Base-by-base conservation (phyloP, 2,113 vertebrate genomes). In the Cebidichthys violaceus region DNA sequence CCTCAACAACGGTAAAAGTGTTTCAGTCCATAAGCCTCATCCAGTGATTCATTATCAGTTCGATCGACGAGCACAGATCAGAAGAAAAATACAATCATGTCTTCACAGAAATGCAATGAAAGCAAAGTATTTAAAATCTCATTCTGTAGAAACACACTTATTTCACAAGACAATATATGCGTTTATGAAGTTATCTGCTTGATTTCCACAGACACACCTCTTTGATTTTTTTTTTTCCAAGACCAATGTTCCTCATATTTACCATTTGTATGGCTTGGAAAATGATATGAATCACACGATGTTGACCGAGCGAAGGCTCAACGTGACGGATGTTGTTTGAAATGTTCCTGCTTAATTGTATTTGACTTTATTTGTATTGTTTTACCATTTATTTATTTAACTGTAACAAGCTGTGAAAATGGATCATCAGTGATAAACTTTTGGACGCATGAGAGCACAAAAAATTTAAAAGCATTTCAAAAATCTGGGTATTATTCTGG, bases 401-500 rank as follows among this genome's bases (percentile, higher is more conserved):
- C 27, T 54, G 22, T 43, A 81, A 50, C 60, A 35, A 75, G 41
- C 75, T 50, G 17, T 59, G 55, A 55, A 39, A 54, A 54, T 27
- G 39, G 15, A 65, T 75, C 29, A 24, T 66, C 4, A 43, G 18
- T 57, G 24, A 43, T 75, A 4, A 3, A 50, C 22, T n/a, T 60
- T 41, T 22, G 17, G 45, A 54, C 31, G 60, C 20, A 1, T 70
- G 50, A 22, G 35, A 70, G 45, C n/a, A n/a, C n/a, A n/a, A n/a
- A n/a, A n/a, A n/a, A n/a, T 18, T 20, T 59, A 27, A 1, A 27
- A 70, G 65, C 9, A 71, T 75, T 66, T 29, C 11, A 39, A 35
- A 66, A 59, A 59, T 50, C 22, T 52, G 1, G n/a, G 6, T 64
- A 45, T 79, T 85, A 60, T 50, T 80, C 37, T 33, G 22, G 9